Conservation (phyloP, 2,113 vertebrate genomes). For the Thunnus maccoyii region DNA sequence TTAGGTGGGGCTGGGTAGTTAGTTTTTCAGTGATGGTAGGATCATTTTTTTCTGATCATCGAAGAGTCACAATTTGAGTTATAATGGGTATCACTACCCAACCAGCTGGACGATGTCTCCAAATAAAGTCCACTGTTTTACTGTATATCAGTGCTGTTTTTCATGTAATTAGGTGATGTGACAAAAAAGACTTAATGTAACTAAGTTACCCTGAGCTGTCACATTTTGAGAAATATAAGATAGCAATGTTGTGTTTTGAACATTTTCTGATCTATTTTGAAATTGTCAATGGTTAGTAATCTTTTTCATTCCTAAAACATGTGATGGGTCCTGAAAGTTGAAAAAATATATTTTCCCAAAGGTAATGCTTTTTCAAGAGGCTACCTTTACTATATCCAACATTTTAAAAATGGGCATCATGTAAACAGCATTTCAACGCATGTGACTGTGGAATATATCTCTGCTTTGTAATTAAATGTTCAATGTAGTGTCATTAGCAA, state of each 20-base stretch:
- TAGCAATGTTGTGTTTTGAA: slow-evolving; percentile 6
- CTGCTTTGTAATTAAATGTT: slow-evolving; percentile 37
- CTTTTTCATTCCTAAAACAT: neutral
- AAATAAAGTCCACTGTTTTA: neutral
- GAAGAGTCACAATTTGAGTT: neutral
- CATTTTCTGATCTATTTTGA: neutral
- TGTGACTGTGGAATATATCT: slow-evolving; percentile 37
- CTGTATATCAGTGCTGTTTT: neutral
- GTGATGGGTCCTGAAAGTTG: neutral
- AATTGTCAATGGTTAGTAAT: neutral
- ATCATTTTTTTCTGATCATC: slow-evolving; percentile 10
- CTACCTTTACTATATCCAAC: neutral
- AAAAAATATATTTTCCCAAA: slow-evolving; percentile 6
- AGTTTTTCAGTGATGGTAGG: neutral
- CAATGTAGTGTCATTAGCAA: slow-evolving; percentile 30
- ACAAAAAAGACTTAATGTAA: neutral
- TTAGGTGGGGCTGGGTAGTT: neutral
- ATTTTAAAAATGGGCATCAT: slow-evolving; percentile 20
- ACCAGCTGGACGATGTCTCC: neutral
- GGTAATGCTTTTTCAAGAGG: neutral
- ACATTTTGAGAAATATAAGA: neutral
- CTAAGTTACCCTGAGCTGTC: neutral
- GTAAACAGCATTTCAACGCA: slow-evolving; percentile 36
- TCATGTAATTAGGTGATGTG: neutral
- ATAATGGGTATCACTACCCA: neutral